phyloP scores from a whole-genome alignment of 2,797 vertebrate species.

The Etheostoma nigrum region DNA sequence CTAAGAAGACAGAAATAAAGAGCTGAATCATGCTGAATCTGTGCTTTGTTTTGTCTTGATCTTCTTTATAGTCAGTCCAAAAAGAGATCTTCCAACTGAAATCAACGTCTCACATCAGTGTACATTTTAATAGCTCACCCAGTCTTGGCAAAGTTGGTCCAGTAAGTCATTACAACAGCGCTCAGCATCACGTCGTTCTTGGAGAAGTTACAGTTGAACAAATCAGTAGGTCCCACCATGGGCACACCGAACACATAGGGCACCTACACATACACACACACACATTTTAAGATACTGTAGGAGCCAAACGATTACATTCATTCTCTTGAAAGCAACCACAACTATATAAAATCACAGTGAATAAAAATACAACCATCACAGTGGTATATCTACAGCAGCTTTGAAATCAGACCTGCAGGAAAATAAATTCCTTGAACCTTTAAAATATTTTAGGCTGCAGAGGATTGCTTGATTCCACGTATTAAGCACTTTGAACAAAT shows the following conservation, averaged over 20 bases:
- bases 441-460: slow-evolving; percentile 12
- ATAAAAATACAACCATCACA: neutral
- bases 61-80: slow-evolving; percentile 2
- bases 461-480: slow-evolving; percentile 16
- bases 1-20: slow-evolving; percentile 29
- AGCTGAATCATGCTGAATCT: slow-evolving; percentile 27
- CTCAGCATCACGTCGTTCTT: slow-evolving; percentile 98
- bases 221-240: slow-evolving; percentile 94
- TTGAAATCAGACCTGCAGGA: neutral
- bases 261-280: slow-evolving; percentile 59
- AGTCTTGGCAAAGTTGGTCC: slow-evolving; percentile 99
- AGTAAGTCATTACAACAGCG: slow-evolving; percentile 98
- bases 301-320: slow-evolving; percentile 11
- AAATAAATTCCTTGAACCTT: slow-evolving; percentile 2
- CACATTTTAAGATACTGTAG: neutral
- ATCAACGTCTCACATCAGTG: slow-evolving; percentile 35
- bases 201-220: slow-evolving; percentile 98
- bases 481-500: slow-evolving; percentile 33
- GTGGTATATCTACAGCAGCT: slow-evolving; percentile 1
- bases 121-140: slow-evolving; percentile 86
- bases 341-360: neutral
- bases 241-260: slow-evolving; percentile 90
- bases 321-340: slow-evolving; percentile 21
- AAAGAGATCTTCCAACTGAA: slow-evolving; percentile 13
- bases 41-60: slow-evolving; percentile 28